Evolutionary conservation across 2,113 vertebrate genomes (phyloP), one percentile per base, ranked within the genome.

Genomic region (Rhinolophus sinicus): DNA sequence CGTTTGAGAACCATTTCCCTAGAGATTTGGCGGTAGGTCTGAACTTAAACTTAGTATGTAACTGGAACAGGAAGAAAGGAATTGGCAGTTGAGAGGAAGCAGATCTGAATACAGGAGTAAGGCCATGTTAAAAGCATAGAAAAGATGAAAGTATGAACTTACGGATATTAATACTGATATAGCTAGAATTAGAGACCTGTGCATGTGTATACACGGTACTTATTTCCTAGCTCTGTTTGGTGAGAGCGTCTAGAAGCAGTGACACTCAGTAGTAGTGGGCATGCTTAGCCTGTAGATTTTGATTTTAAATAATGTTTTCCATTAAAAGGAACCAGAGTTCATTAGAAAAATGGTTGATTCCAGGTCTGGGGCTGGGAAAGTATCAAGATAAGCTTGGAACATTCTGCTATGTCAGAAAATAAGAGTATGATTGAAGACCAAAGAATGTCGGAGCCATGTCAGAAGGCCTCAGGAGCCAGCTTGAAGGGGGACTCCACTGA

Each of bases 241-340:
- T 33, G 19, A 92, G 70, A 81, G 24, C 0, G 2, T 62, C 14
- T 96, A 56, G 80, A 96, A 77, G 30, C 85, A 90, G 14, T 76
- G 62, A 54, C 30, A 69, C 47, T 58, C 30, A 26, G 6, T 92
- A 56, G 50, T 50, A 80, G 0, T 58, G 44, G 26, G 33, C 40
- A 67, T 75, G 15, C n/a, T 47, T 83, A 69, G 5, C 33, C 92
- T 67, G 50, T 60, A 89, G 80, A 47, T 69, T 28, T 15, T 90
- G 26, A 75, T 90, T 86, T 86, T 93, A 92, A 92, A 80, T 80
- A 62, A n/a, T 33, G 0, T 52, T 94, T 95, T 92, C 50, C n/a
- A n/a, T 92, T 82, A 33, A 91, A 93, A 72, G 86, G 52, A 90
- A 86, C n/a, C 13, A 78, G 38, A 21, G 5, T 4, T 73, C 40